phyloP scores from a whole-genome alignment of 1,140 invertebrate genomes.

The Heterodera schachtii region DNA sequence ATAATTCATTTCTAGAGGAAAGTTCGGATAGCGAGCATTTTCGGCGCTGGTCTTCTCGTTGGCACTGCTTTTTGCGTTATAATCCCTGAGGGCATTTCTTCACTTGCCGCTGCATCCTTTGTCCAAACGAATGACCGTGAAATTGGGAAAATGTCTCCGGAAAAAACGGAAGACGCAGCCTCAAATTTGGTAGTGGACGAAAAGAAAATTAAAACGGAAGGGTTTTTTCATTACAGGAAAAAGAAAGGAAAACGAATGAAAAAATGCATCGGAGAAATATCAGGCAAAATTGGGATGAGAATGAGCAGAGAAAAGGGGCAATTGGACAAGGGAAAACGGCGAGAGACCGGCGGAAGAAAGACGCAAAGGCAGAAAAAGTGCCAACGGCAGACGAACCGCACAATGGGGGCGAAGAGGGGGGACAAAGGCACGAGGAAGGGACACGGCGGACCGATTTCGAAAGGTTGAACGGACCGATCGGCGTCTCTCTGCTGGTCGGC shows the following conservation, averaged over 20 bases:
- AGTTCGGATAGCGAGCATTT: slow-evolving; percentile 85
- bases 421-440: not conserved
- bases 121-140: not conserved
- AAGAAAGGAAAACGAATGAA: not conserved
- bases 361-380: not conserved
- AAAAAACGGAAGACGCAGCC: not conserved
- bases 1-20: slow-evolving; percentile 76
- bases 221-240: not conserved
- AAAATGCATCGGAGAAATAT: not conserved
- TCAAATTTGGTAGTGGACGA: too few species aligned
- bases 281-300: not conserved
- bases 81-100: slow-evolving; percentile 89
- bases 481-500: slow-evolving; percentile 78
- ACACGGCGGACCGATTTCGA: not conserved
- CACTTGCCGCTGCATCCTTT: slow-evolving; percentile 34
- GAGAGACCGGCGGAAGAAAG: not conserved
- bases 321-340: not conserved
- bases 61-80: slow-evolving; percentile 96
- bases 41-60: slow-evolving; percentile 94
- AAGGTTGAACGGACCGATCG: slow-evolving; percentile 69
- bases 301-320: not conserved
- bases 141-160: not conserved
- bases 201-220: too few species aligned
- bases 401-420: not conserved
- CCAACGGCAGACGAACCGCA: too few species aligned